These are phyloP conservation scores for Catocala nupta DNA, from an alignment of 2,888 invertebrate species.

Conservation along the genomic window DNA sequence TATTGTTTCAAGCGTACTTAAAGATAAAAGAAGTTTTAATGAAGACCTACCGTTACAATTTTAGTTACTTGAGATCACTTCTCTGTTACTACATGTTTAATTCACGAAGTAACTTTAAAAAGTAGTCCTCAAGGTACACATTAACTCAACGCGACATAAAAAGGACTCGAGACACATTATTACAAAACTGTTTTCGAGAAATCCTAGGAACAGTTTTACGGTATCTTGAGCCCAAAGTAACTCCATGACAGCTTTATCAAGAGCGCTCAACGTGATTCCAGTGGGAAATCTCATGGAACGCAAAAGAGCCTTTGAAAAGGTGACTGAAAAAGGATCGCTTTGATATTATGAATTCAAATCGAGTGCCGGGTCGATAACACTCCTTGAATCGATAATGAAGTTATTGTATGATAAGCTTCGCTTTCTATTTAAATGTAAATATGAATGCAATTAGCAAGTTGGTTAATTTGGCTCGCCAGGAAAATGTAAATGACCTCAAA, in stretches of 20 bases:
- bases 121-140: not conserved
- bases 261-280: constrained; percentile 42
- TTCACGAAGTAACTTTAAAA: not conserved
- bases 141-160: too few relatives aligned
- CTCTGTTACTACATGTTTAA: not conserved
- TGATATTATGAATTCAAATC: constrained; percentile 49
- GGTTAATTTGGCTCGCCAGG: not conserved
- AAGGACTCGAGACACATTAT: not conserved
- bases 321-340: constrained; percentile 51
- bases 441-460: not conserved
- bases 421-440: constrained; percentile 10
- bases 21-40: not conserved
- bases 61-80: not conserved
- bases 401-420: constrained; percentile 31
- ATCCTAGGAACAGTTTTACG: constrained; percentile 12
- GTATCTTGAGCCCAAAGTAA: constrained; percentile 19
- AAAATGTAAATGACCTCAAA: not conserved
- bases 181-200: constrained; percentile 2
- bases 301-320: constrained; percentile 45
- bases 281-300: constrained; percentile 56
- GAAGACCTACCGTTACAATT: not conserved
- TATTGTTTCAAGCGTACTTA: not conserved
- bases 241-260: constrained; percentile 30
- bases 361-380: constrained; percentile 33
- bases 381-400: constrained; percentile 39